Base-by-base conservation (phyloP, 1,140 invertebrate species). In the Formica selysi region DNA sequence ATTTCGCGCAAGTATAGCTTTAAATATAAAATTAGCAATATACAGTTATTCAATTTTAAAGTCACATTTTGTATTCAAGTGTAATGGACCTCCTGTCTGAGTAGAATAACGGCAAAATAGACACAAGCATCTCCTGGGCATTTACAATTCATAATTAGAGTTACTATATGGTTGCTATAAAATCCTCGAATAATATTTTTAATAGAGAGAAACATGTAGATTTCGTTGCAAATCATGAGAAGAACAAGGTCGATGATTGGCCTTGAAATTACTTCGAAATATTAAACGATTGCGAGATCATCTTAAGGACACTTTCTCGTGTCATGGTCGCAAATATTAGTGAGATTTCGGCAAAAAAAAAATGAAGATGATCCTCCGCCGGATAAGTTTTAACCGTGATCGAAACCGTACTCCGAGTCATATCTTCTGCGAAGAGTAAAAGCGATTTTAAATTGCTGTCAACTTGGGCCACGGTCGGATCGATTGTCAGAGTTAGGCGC, bases 391-490 rank as follows among this genome's bases (percentile, higher is more conserved):
- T 73, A 81, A 81, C 73, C 57, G 19, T 73, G 26, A 85, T 62
- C 32, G 38, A 16, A 38, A n/a, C 38, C 41, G 2, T 62, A 70
- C 8, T 74, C 41, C 13, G 29, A 62, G 67, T 19, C 51, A 83
- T 59, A 64, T 85, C 67, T 81, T 81, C 57, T 86, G 51, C 54
- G 57, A 83, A 71, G 70, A 90, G 84, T 80, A 86, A 76, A 88
- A 92, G 89, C 88, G 87, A 91, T 86, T 93, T 91, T 95, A 93
- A 93, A 94, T 94, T 94, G 93, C 92, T 93, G 93, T 95, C 90
- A 95, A 95, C 91, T 93, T 93, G 87, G 93, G 93, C 92, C 94
- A 94, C 86, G 94, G 94, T 89, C 94, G 91, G 91, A 94, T 95
- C 93, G 91, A 92, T 95, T 94, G 91, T 89, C 91, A 32, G 90